These are phyloP conservation scores for Peromyscus leucopus DNA, from an alignment of 2,113 vertebrate species.

Conservation along the genomic window DNA sequence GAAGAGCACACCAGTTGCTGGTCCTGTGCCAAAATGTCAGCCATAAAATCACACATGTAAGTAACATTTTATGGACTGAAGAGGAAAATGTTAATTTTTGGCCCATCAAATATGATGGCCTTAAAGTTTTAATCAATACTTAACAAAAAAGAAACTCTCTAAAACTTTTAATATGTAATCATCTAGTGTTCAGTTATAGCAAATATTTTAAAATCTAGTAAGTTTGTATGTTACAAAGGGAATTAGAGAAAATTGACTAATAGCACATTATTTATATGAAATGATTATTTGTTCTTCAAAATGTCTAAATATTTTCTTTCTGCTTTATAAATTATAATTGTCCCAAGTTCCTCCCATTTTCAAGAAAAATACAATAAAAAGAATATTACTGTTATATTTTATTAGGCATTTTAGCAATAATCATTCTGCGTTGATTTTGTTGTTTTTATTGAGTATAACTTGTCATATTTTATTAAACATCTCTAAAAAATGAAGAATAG, in stretches of 20 bases:
- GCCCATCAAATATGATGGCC: background rate
- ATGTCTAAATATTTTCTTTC: background rate
- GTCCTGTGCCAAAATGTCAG: background rate
- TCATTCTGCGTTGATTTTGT: background rate
- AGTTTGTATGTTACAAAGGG: background rate
- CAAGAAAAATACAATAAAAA: background rate
- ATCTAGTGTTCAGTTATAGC: background rate
- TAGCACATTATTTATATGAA: background rate
- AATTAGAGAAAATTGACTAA: background rate
- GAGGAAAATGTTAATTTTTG: background rate
- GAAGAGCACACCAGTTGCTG: background rate
- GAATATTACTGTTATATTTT: background rate
- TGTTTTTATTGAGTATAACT: background rate
- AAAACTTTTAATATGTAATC: background rate
- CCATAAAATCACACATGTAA: background rate
- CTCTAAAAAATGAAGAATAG: background rate
- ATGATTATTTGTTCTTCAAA: slow-evolving; percentile 1
- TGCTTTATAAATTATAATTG: background rate
- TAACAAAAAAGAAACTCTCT: background rate
- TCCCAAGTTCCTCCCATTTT: background rate
- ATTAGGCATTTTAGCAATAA: background rate
- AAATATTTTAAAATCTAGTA: background rate
- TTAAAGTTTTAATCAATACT: background rate
- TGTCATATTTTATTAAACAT: background rate
- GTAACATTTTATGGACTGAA: background rate